A percentile compares a stretch with the other conserved stretches of the same genome.
phyloP scores from a whole-genome alignment of 2,113 vertebrate genomes.

The Copsychus sechellarum region DNA sequence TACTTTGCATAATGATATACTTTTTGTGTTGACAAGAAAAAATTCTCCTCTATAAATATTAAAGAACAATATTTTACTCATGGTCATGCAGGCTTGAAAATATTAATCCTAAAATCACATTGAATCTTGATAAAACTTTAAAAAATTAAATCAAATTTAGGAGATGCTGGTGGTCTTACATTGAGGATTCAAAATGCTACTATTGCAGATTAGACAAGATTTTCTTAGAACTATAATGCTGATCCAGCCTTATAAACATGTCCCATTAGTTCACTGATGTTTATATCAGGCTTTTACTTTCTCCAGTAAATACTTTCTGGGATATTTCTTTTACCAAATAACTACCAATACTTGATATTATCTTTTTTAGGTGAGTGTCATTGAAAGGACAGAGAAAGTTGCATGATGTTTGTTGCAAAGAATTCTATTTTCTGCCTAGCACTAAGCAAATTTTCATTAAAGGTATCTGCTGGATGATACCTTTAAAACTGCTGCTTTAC shows the following conservation, averaged over 20 bases:
- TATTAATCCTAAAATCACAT: slow-evolving; percentile 44
- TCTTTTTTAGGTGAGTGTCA: not conserved
- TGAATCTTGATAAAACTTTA: slow-evolving; percentile 55
- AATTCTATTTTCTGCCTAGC: not conserved
- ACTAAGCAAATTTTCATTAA: not conserved
- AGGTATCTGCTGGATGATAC: not conserved
- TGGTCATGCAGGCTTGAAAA: slow-evolving; percentile 24
- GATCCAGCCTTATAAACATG: not conserved
- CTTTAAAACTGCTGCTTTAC: not conserved
- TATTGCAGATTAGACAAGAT: not conserved
- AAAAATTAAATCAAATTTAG: slow-evolving; percentile 52
- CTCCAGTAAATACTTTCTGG: not conserved
- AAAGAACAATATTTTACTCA: slow-evolving; percentile 53
- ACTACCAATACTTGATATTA: not conserved
- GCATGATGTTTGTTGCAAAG: not conserved
- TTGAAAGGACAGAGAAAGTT: not conserved
- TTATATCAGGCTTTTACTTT: not conserved
- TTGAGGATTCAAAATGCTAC: slow-evolving; percentile 9
- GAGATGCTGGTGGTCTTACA: not conserved
- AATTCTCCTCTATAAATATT: slow-evolving; percentile 14
- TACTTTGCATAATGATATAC: not conserved
- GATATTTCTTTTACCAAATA: not conserved
- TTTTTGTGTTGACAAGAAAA: slow-evolving; percentile 26
- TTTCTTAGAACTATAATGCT: not conserved
- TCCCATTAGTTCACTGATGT: not conserved